Conservation (phyloP, 1,140 invertebrate species). For the Caenorhabditis brenneri region DNA sequence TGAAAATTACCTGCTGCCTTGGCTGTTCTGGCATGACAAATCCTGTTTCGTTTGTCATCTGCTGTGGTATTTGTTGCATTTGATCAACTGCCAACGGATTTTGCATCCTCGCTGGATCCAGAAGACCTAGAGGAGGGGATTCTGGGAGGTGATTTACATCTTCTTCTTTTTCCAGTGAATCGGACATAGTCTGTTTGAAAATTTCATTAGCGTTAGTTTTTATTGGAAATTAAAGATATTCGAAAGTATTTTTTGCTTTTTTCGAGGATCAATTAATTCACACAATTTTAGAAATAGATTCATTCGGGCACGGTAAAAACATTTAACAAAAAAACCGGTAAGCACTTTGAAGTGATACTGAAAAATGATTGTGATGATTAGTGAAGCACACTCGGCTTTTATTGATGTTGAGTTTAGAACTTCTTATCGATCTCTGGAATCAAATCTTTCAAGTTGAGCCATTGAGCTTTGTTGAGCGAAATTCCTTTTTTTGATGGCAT, state of each 20-base stretch:
- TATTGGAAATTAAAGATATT: neutral
- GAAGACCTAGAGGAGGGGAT: neutral
- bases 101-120: conserved; percentile 5
- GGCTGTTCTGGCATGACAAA: conserved; percentile 30
- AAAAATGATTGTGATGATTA: no score
- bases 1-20: neutral
- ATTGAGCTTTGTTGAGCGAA: conserved; percentile 56
- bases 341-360: neutral
- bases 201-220: no score
- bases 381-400: no score
- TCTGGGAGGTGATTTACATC: neutral
- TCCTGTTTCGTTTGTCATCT: neutral
- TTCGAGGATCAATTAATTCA: neutral
- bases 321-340: neutral
- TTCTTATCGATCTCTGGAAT: conserved; percentile 58
- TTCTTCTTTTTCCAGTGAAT: neutral
- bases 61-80: conserved; percentile 13
- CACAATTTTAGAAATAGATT: neutral
- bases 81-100: conserved; percentile 4
- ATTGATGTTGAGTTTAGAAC: neutral
- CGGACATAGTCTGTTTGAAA: neutral
- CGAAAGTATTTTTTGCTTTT: neutral
- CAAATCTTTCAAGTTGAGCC: conserved; percentile 47
- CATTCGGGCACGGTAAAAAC: neutral
- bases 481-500: conserved; percentile 84